Evolutionary conservation across 2,797 vertebrate species (phyloP), one percentile per base, ranked within the genome.

Genomic region (Malacoraja senta): DNA sequence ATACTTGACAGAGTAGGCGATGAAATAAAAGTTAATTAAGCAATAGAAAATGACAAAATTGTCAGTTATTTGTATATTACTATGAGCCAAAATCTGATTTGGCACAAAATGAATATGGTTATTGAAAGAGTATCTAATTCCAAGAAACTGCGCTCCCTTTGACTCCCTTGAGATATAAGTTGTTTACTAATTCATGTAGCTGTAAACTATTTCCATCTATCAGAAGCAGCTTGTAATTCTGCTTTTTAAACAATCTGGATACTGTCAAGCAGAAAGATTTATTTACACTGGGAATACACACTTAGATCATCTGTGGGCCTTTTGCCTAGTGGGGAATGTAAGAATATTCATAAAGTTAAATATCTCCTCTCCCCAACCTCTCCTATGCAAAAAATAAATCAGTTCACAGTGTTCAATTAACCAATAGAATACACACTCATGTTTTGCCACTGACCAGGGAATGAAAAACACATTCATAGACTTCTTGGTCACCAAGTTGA

Each of bases 31-130:
- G 63, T 35, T 38, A 93, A 58, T 91, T 91, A 74, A 93, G 78
- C 91, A 94, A 95, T 86, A 90, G 92, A 93, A 93, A 86, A 65
- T 83, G 90, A 93, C 91, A 94, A 94, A 94, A 91, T 94, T 93
- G 93, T 81, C 84, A 94, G 88, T 95, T 0, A 0, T 94, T 93
- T 94, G 94, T 94, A 94, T 83, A 93, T 93, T 94, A 93, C 93
- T 93, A 94, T 44, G 68, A 93, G 93, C 94, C 94, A 94, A 94
- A 94, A 94, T 88, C 58, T 65, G n/a, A 88, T 65, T 61, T 65
- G 84, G 61, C 84, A 65, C 61, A 88, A 88, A 88, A 88, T 65
- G 61, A 88, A 88, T 88, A 65, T 32, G 17, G 58, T 88, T 88
- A 88, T 65, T 88, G 84, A 88, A 88, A 65, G 15, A 65, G 84